phyloP scores from a whole-genome alignment of 2,797 vertebrate species.

The Bovichtus variegatus region DNA sequence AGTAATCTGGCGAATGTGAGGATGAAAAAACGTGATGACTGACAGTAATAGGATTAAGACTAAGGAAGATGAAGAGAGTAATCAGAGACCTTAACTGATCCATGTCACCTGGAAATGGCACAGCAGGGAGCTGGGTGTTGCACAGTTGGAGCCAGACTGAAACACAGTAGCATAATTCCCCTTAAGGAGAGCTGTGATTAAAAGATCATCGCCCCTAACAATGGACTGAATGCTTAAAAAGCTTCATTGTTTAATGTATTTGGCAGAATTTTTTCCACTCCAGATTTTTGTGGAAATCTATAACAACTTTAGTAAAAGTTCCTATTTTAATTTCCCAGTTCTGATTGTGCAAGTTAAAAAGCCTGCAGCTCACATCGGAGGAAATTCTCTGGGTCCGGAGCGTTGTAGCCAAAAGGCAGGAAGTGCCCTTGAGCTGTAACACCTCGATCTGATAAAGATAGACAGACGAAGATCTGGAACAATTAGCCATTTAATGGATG shows the following conservation, averaged over 20 bases:
- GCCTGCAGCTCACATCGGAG: constrained; percentile 12
- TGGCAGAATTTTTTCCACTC: neutral
- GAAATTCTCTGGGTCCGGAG: constrained; percentile 25
- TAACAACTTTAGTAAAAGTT: neutral
- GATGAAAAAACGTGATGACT: constrained; percentile 57
- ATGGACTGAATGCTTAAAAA: constrained; percentile 6
- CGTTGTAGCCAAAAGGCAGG: constrained; percentile 8
- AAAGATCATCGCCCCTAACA: constrained; percentile 46
- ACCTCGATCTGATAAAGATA: constrained; percentile 46
- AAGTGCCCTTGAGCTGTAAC: constrained; percentile 19
- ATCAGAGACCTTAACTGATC: constrained; percentile 66
- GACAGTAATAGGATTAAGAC: constrained; percentile 74
- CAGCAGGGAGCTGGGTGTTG: constrained; percentile 52
- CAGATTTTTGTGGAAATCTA: neutral
- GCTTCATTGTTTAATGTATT: neutral
- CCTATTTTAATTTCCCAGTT: neutral
- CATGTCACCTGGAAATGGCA: constrained; percentile 58
- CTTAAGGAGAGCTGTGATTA: constrained; percentile 51
- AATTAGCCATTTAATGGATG: constrained; percentile 5
- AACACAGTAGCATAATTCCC: constrained; percentile 43
- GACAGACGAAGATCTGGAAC: constrained; percentile 32
- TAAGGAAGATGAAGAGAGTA: constrained; percentile 71
- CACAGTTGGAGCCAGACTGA: constrained; percentile 52
- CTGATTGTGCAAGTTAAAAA: constrained; percentile 7
- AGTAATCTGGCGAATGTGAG: constrained; percentile 40